A percentile compares a stretch with the other conserved stretches of the same genome.
Conservation (phyloP, 2,113 vertebrate species). For the Oryzias woworae region DNA sequence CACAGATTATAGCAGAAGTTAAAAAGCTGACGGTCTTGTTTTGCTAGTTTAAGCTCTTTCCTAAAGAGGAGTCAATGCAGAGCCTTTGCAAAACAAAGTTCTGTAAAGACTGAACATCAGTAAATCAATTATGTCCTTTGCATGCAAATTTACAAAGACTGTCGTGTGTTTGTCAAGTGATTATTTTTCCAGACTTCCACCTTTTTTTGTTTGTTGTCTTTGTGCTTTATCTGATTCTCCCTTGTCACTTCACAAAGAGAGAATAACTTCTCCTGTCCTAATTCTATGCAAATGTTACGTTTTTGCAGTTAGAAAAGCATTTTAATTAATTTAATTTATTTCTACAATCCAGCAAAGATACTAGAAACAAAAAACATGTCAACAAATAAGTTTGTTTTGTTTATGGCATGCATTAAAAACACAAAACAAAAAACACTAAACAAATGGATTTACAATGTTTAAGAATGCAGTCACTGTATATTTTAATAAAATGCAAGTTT, state of each 20-base stretch:
- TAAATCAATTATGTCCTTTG: neutral
- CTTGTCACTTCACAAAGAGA: neutral
- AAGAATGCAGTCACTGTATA: too few relatives aligned
- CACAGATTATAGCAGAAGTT: constrained; percentile 52
- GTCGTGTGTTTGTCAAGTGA: neutral
- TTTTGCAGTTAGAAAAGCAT: too few relatives aligned
- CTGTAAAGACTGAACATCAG: neutral
- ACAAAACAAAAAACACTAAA: too few relatives aligned
- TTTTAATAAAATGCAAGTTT: too few relatives aligned
- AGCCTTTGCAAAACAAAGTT: neutral
- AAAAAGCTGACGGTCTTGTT: constrained; percentile 31
- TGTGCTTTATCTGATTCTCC: neutral
- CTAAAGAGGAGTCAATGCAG: neutral
- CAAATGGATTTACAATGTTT: too few relatives aligned
- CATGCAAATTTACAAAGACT: neutral
- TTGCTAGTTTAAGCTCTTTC: constrained; percentile 7
- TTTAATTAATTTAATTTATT: too few relatives aligned
- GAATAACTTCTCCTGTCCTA: neutral
- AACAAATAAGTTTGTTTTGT: too few relatives aligned
- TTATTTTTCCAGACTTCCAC: neutral
- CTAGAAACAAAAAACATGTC: too few relatives aligned
- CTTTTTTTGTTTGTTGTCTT: neutral
- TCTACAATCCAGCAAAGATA: too few relatives aligned
- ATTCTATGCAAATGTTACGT: too few relatives aligned
- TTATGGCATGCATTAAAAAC: too few relatives aligned